A percentile compares a stretch with the other conserved stretches of the same genome.
phyloP scores from a whole-genome alignment of 2,113 vertebrate species.

The Gymnocephalus cernua region DNA sequence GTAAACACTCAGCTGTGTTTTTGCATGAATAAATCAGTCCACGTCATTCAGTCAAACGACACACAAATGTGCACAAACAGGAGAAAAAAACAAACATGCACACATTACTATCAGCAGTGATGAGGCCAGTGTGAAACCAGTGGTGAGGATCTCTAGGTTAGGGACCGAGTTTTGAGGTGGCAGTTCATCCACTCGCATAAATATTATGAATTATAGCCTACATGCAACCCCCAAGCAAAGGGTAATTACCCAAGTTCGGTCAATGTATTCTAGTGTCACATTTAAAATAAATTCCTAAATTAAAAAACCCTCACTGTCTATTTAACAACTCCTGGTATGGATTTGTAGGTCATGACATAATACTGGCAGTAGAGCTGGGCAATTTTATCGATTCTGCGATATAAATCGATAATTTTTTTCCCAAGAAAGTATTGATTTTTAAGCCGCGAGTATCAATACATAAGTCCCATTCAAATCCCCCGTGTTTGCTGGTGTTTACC shows the following conservation, averaged over 20 bases:
- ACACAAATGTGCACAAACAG: background rate
- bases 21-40: constrained; percentile 33
- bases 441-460: no score
- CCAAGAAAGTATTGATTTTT: no score
- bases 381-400: no score
- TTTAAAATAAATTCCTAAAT: background rate
- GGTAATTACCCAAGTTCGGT: background rate
- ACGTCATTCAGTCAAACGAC: constrained; percentile 13
- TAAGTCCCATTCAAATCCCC: no score
- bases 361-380: no score
- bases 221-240: background rate
- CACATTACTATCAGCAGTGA: background rate
- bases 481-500: no score
- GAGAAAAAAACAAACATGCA: background rate
- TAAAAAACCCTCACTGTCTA: background rate
- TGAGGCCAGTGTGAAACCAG: background rate
- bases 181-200: no score
- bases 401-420: no score
- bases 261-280: background rate
- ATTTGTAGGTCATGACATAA: background rate
- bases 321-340: background rate
- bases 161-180: background rate
- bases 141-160: background rate
- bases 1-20: constrained; percentile 38
- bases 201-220: background rate